Base-by-base conservation (phyloP, 2,113 vertebrate species). In the Sturnus vulgaris region DNA sequence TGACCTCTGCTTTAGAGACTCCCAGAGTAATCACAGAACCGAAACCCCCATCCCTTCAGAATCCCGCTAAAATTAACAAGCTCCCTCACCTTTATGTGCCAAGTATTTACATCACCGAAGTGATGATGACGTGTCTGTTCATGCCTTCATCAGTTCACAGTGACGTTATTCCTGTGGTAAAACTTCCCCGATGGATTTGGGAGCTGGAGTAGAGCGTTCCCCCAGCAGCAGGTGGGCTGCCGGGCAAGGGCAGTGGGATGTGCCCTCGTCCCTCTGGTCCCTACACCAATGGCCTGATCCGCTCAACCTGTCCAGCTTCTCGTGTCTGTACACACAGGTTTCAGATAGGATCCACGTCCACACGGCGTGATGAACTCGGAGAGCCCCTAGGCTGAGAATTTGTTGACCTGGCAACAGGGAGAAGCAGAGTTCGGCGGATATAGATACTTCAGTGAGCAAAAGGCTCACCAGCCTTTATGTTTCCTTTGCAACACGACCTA, bases 401-500 rank as follows among this genome's bases (percentile, higher is more conserved):
- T 92, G 72, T 65, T 72, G 79, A 81, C 46, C 56, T 33, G 72
- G 55, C 33, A 69, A 27, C 47, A 46, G 44, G 0, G 18, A 72
- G 50, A 64, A 49, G 35, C 9, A 10, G 24, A 5, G 10, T 68
- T 80, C 3, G 7, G 46, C 0, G 0, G 66, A 33, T 65, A 55
- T 1, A 14, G 69, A 49, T 27, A 37, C 5, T 39, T 88, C 65
- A 72, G 72, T 39, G 66, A 84, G 61, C 47, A 63, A 75, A 75
- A 86, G 37, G 11, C 31, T 30, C 42, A 10, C 2, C 63, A 59
- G 18, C 44, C 55, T 82, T 64, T 31, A 47, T 20, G 42, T 66
- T 92, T 94, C 60, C 72, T 70, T 75, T 53, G 56, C 68, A 42
- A 77, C 71, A 65, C 37, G 69, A 96, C 96, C 96, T 96, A 84